A percentile compares a stretch with the other conserved stretches of the same genome.
These are phyloP conservation scores for Poecile montanus DNA, from an alignment of 2,797 vertebrate species.

Conservation along the genomic window DNA sequence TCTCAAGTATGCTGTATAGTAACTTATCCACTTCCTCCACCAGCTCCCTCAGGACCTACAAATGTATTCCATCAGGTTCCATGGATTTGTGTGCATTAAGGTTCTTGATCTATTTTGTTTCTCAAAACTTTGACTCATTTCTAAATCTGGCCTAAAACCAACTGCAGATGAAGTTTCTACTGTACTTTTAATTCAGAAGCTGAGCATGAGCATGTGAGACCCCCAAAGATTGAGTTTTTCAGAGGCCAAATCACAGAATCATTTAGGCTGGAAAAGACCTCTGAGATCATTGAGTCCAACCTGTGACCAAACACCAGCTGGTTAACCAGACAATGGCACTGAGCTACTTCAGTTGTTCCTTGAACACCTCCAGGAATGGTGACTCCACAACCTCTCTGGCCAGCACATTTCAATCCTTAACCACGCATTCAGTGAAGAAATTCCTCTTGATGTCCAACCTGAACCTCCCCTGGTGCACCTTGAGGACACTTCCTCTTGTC, in stretches of 20 bases:
- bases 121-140: not conserved
- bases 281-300: accelerated
- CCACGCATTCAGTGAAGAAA: not conserved
- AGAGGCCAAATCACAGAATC: not conserved
- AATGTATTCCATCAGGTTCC: not conserved
- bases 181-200: not conserved
- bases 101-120: not conserved
- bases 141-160: not conserved
- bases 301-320: not conserved
- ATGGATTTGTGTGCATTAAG: accelerated
- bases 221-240: not conserved
- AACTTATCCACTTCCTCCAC: not conserved
- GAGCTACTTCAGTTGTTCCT: not conserved
- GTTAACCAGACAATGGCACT: not conserved
- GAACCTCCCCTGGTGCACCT: not conserved
- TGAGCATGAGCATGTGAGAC: not conserved
- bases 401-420: not conserved
- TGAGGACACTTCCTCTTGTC: not conserved
- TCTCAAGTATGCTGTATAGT: not conserved
- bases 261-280: not conserved
- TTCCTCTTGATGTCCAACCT: not conserved
- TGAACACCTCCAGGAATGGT: not conserved
- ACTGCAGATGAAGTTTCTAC: not conserved
- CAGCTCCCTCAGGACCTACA: not conserved
- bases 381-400: not conserved